phyloP scores from a whole-genome alignment of 2,888 invertebrate species.

The Copidosoma aretas region DNA sequence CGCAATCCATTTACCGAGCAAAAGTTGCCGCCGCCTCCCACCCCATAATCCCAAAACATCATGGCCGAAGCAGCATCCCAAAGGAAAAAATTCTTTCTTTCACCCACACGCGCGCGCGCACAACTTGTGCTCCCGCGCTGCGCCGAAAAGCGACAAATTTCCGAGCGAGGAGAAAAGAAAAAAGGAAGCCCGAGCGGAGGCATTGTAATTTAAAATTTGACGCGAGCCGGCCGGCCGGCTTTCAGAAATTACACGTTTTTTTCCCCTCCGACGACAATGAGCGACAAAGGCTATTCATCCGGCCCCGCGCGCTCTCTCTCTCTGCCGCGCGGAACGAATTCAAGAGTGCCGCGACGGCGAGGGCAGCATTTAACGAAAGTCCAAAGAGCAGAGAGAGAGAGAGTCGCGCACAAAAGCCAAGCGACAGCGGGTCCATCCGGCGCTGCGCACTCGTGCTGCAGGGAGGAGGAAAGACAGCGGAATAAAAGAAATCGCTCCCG shows the following conservation, averaged over 20 bases:
- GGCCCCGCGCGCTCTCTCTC: no score
- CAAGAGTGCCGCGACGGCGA: neutral
- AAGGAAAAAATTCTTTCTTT: neutral
- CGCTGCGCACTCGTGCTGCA: neutral
- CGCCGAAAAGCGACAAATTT: neutral
- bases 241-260: constrained; percentile 30
- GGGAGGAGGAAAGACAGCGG: neutral
- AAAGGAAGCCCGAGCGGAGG: neutral
- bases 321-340: constrained; percentile 15
- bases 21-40: no score
- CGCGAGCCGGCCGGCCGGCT: constrained; percentile 22
- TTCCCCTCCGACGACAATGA: no score
- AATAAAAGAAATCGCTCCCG: neutral
- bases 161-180: neutral
- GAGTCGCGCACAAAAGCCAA: constrained; percentile 9
- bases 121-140: no score
- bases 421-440: neutral
- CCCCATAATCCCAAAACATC: no score
- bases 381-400: constrained; percentile 2
- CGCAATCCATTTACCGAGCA: no score
- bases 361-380: neutral
- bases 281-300: constrained; percentile 22
- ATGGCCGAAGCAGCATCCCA: no score
- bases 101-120: no score
- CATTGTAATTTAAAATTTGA: neutral